phyloP scores from a whole-genome alignment of 2,797 vertebrate species.

The Naso thynnoides region DNA sequence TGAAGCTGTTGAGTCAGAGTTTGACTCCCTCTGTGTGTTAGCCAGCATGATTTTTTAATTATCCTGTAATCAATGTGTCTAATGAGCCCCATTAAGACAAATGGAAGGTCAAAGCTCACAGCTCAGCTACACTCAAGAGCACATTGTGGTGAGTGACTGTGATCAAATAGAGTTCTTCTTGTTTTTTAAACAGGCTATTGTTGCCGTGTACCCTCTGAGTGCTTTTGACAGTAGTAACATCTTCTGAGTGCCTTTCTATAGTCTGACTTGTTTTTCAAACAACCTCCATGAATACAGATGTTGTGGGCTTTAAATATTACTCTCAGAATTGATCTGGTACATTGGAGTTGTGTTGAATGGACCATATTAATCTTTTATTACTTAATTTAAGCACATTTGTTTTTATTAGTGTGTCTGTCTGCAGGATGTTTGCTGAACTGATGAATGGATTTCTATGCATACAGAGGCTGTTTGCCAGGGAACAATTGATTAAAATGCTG shows the following conservation, averaged over 20 bases:
- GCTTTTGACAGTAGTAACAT: background rate
- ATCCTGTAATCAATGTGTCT: constrained; percentile 46
- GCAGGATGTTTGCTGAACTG: constrained; percentile 26
- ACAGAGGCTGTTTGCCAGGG: constrained; percentile 27
- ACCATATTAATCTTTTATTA: constrained; percentile 35
- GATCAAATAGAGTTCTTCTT: background rate
- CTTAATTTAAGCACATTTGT: constrained; percentile 7
- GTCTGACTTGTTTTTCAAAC: constrained; percentile 5
- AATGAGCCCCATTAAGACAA: constrained; percentile 49
- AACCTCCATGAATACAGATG: constrained; percentile 1
- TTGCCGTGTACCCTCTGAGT: background rate
- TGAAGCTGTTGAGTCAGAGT: constrained; percentile 26
- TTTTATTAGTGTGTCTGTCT: constrained; percentile 43
- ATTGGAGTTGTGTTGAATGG: background rate
- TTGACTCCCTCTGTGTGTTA: constrained; percentile 27
- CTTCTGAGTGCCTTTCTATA: background rate
- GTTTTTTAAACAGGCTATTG: background rate
- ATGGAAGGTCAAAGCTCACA: constrained; percentile 39
- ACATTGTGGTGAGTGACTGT: background rate
- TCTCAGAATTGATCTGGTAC: background rate
- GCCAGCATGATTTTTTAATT: constrained; percentile 56
- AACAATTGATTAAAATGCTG: constrained; percentile 36
- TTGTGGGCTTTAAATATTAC: background rate
- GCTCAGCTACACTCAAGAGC: background rate
- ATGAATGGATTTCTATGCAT: constrained; percentile 25